Conservation (phyloP, 2,888 invertebrate species). For the Ophraella communa region DNA sequence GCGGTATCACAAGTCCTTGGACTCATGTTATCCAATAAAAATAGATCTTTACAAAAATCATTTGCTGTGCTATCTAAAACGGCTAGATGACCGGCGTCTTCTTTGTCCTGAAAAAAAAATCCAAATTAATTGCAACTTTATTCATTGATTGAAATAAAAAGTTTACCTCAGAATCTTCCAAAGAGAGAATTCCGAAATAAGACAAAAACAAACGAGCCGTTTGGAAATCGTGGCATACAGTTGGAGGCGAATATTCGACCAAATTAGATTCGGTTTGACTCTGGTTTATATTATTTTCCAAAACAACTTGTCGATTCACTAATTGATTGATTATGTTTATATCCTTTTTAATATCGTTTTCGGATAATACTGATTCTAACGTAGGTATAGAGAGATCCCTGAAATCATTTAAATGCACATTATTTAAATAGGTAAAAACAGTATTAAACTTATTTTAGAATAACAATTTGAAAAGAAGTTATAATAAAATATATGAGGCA, state of each 20-base stretch:
- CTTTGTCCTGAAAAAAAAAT: conserved; percentile 35
- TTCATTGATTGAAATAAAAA: no score
- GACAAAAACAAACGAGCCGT: conserved; percentile 93
- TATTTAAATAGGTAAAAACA: no score
- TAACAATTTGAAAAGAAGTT: no score
- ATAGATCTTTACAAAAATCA: conserved; percentile 81
- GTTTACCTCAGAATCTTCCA: conserved; percentile 57
- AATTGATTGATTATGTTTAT: conserved; percentile 74
- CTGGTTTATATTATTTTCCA: conserved; percentile 51
- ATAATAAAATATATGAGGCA: no score
- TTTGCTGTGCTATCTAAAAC: conserved; percentile 73
- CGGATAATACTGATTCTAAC: conserved; percentile 77
- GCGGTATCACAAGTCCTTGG: conserved; percentile 89
- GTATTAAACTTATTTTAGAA: no score
- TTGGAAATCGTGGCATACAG: conserved; percentile 90
- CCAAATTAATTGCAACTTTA: no score
- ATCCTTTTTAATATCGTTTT: conserved; percentile 61
- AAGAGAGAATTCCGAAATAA: conserved; percentile 90
- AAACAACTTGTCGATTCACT: conserved; percentile 72
- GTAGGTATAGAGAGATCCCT: conserved; percentile 91
- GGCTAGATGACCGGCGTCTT: conserved; percentile 65
- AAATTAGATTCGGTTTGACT: conserved; percentile 41
- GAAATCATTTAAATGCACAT: no score
- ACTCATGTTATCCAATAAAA: conserved; percentile 84
- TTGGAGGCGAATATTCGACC: conserved; percentile 80